A percentile compares a stretch with the other conserved stretches of the same genome.
phyloP scores from a whole-genome alignment of 1,140 invertebrate genomes.

The Brachionus calyciflorus region DNA sequence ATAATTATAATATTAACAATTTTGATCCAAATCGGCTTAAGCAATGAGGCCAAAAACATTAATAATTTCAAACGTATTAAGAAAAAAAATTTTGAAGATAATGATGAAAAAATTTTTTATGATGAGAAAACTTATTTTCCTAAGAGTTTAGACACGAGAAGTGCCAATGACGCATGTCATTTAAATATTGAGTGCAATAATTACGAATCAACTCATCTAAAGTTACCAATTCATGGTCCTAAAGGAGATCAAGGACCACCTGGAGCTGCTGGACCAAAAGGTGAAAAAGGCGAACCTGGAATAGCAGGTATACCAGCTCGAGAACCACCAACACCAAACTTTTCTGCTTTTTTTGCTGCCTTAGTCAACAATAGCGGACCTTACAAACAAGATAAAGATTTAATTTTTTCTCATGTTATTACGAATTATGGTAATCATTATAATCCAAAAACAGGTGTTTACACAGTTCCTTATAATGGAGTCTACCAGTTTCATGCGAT shows the following conservation, averaged over 20 bases:
- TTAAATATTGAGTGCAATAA: constrained; percentile 42
- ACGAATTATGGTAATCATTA: constrained; percentile 46
- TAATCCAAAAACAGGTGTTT: constrained; percentile 15
- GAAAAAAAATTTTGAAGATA: no score
- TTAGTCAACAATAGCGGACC: constrained; percentile 39
- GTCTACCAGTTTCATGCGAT: constrained; percentile 37
- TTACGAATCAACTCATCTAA: background rate
- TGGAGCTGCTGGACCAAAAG: constrained; percentile 33
- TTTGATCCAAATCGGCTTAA: no score
- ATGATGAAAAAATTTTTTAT: constrained; percentile 12
- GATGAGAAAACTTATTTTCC: constrained; percentile 13
- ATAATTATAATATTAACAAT: no score
- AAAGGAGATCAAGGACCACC: constrained; percentile 42
- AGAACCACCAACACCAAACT: constrained; percentile 19
- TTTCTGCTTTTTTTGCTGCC: constrained; percentile 42
- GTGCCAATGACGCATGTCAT: constrained; percentile 39
- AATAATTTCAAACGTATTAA: no score
- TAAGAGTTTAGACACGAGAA: background rate
- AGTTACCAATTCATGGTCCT: constrained; percentile 35
- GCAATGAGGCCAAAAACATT: no score
- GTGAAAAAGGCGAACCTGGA: constrained; percentile 45
- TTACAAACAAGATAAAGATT: constrained; percentile 16
- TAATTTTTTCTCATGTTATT: constrained; percentile 10
- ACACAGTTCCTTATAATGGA: constrained; percentile 18
- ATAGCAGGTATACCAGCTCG: constrained; percentile 38